Conservation (phyloP, 2,113 vertebrate species). For the Triplophysa dalaica region DNA sequence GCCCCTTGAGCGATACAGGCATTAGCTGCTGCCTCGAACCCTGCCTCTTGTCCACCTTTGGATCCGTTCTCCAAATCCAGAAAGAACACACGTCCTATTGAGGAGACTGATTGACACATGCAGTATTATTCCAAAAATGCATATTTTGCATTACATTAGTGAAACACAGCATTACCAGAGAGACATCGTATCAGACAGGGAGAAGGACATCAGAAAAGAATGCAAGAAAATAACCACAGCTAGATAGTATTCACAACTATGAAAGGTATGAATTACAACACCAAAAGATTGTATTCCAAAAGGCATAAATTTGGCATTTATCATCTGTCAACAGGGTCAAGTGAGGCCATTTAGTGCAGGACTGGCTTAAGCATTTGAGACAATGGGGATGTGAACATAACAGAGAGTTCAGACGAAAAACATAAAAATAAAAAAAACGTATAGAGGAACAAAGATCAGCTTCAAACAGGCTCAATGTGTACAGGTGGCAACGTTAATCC, state of each 20-base stretch:
- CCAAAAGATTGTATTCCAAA: background rate
- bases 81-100: conserved; percentile 85
- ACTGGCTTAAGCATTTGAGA: no score
- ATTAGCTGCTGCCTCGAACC: conserved; percentile 73
- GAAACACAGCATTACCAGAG: background rate
- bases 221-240: background rate
- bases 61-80: conserved; percentile 78
- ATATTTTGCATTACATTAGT: background rate
- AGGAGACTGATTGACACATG: conserved; percentile 23
- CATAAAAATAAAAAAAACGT: no score
- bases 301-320: background rate
- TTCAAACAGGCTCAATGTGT: no score
- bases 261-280: conserved; percentile 7
- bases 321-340: conserved; percentile 1
- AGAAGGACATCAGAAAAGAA: background rate
- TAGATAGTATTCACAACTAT: background rate
- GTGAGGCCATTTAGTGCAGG: background rate
- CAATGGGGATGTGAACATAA: no score
- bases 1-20: conserved; percentile 78
- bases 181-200: background rate
- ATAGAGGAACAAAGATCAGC: no score
- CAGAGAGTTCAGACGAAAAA: no score
- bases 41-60: conserved; percentile 74
- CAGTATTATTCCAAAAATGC: background rate
- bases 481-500: conserved; percentile 34